Evolutionary conservation across 2,113 vertebrate genomes (phyloP), one percentile per base, ranked within the genome.

Genomic region (Trogon melanurus): DNA sequence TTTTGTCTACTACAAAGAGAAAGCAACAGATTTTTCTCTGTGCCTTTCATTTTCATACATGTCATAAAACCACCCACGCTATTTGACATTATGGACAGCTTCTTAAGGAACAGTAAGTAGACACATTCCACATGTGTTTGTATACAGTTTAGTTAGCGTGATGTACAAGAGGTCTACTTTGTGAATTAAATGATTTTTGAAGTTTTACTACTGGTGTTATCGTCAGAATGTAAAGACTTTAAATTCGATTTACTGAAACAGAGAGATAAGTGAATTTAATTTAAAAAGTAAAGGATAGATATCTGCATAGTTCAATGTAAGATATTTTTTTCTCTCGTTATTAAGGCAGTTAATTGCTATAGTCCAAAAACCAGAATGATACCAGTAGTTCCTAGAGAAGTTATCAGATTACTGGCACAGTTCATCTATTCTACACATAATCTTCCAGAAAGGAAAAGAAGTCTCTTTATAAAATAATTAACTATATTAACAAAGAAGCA

Each of bases 71-170:
- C 48, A 25, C 21, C 79, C 26, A 58, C 2, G 2, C 19, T 54
- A 36, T 36, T 34, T 30, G 36, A 44, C n/a, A 45, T 16, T 32
- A 50, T 11, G 13, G 32, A 47, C 13, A 54, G 29, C 29, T 76
- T 41, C 64, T 61, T 41, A 76, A 61, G 34, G 62, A 70, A 32
- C 34, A 45, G 34, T 34, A 80, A 66, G 22, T 5, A 76, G 64
- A 36, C 2, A 36, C 27, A 19, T 19, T 65, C 19, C 58, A 56
- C 0, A 0, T 26, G 27, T 50, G 19, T 23, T n/a, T 53, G 22
- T 5, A 30, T 20, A 47, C 8, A 58, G 50, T 58, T 60, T 44
- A 36, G 32, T 62, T 34, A 45, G 14, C 6, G 23, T 10, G 22
- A 60, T 23, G 45, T 11, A 22, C 13, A 58, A 57, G 44, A 73